Evolutionary conservation across 2,888 invertebrate species (phyloP).

Genomic region (Philopedon plagiatum): DNA sequence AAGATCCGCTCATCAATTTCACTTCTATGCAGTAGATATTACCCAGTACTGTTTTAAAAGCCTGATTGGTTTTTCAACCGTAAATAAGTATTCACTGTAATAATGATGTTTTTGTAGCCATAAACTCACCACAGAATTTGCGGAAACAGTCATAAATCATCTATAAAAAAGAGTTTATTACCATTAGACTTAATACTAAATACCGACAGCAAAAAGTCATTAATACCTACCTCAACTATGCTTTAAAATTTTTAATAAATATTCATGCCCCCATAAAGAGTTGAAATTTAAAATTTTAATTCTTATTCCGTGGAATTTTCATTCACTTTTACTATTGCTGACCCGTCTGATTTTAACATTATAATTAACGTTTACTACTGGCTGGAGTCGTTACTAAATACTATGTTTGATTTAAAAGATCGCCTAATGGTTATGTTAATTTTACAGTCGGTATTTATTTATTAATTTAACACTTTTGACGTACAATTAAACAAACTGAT

Average conservation of each 20-base stretch:
- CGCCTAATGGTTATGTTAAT: conserved; percentile 18
- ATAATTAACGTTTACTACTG: conserved; percentile 14
- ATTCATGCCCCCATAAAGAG: conserved; percentile 3
- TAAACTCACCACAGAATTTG: neutral
- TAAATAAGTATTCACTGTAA: too few relatives aligned
- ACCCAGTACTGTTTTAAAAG: too few relatives aligned
- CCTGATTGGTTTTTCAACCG: too few relatives aligned
- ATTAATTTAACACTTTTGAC: conserved; percentile 13
- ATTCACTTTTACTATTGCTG: conserved; percentile 15
- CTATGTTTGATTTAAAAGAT: conserved; percentile 20
- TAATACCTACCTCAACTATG: neutral
- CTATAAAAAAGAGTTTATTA: neutral
- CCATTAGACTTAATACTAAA: neutral
- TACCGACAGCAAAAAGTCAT: conserved; percentile 2
- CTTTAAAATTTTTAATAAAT: conserved; percentile 15
- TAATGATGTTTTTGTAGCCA: too few relatives aligned
- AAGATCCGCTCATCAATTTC: too few relatives aligned
- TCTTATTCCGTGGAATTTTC: conserved; percentile 14
- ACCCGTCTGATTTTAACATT: conserved; percentile 23
- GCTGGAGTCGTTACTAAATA: conserved; percentile 16
- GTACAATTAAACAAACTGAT: conserved; percentile 6
- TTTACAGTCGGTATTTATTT: conserved; percentile 14
- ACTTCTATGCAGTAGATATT: too few relatives aligned
- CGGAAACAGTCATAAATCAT: neutral
- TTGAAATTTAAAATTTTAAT: conserved; percentile 18